Conservation (phyloP, 1,140 invertebrate species). For the Trichoplusia ni region DNA sequence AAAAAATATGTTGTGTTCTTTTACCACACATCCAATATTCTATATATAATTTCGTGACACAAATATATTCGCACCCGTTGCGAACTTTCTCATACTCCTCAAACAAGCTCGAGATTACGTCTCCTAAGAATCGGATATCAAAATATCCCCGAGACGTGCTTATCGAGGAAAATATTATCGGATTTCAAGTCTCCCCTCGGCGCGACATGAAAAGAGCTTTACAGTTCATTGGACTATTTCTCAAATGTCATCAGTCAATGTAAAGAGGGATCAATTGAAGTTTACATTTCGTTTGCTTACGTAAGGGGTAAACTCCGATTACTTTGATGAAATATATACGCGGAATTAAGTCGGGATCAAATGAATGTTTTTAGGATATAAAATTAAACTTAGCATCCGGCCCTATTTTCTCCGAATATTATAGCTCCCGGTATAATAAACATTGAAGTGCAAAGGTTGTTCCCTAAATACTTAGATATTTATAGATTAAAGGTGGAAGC, state of each 20-base stretch:
- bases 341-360: too few relatives aligned
- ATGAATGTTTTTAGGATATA: too few relatives aligned
- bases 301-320: too few relatives aligned
- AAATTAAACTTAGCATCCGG: too few relatives aligned
- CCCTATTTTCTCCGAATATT: too few relatives aligned
- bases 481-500: not conserved
- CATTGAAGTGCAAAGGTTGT: not conserved
- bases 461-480: not conserved
- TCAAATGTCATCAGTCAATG: slow-evolving; percentile 6
- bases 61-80: not conserved
- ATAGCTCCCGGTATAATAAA: too few relatives aligned
- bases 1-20: too few relatives aligned
- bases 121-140: slow-evolving; percentile 11
- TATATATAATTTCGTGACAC: not conserved
- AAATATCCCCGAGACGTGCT: slow-evolving; percentile 7
- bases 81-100: not conserved
- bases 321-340: too few relatives aligned
- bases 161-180: slow-evolving; percentile 6
- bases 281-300: not conserved
- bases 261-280: not conserved
- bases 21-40: too few relatives aligned
- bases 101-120: slow-evolving; percentile 1
- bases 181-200: slow-evolving; percentile 5
- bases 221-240: slow-evolving; percentile 15
- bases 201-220: slow-evolving; percentile 10